phyloP scores from a whole-genome alignment of 2,113 vertebrate genomes.

The Hydrolagus affinis region DNA sequence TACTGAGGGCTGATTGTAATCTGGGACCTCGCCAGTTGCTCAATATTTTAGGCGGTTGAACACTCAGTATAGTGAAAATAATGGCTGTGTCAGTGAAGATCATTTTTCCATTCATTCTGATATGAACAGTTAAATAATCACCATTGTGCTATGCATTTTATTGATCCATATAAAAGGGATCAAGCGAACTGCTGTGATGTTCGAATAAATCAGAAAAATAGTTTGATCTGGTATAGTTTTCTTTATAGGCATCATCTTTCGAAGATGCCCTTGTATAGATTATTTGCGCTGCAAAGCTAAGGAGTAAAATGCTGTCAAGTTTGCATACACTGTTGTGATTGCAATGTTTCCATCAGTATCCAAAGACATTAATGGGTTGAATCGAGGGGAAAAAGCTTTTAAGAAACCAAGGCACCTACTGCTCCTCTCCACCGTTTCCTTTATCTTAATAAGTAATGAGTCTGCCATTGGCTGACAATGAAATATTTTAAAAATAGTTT shows the following conservation, averaged over 20 bases:
- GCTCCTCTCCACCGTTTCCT: slow-evolving; percentile 74
- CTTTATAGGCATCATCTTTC: not conserved
- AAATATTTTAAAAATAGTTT: slow-evolving; percentile 99
- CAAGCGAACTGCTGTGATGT: not conserved
- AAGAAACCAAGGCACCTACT: slow-evolving; percentile 71
- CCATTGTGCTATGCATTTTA: not conserved
- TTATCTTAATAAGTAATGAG: slow-evolving; percentile 99
- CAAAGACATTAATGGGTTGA: slow-evolving; percentile 15
- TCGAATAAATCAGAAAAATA: not conserved
- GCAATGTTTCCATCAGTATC: slow-evolving; percentile 28
- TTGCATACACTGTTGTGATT: slow-evolving; percentile 9
- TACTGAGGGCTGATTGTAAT: too few relatives aligned
- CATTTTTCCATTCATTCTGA: too few relatives aligned
- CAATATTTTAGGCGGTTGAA: too few relatives aligned
- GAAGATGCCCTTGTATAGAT: not conserved
- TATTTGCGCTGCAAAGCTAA: not conserved
- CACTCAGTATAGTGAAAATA: too few relatives aligned
- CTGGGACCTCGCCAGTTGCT: too few relatives aligned
- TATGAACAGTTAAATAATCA: not conserved
- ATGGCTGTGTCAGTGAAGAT: too few relatives aligned
- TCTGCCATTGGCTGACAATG: slow-evolving; percentile 96
- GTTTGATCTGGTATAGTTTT: not conserved
- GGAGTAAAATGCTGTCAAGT: slow-evolving; percentile 27
- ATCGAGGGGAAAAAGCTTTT: slow-evolving; percentile 46
- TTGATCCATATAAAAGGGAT: not conserved